Evolutionary conservation across 2,113 vertebrate species (phyloP).

Genomic region (Pygoscelis adeliae): DNA sequence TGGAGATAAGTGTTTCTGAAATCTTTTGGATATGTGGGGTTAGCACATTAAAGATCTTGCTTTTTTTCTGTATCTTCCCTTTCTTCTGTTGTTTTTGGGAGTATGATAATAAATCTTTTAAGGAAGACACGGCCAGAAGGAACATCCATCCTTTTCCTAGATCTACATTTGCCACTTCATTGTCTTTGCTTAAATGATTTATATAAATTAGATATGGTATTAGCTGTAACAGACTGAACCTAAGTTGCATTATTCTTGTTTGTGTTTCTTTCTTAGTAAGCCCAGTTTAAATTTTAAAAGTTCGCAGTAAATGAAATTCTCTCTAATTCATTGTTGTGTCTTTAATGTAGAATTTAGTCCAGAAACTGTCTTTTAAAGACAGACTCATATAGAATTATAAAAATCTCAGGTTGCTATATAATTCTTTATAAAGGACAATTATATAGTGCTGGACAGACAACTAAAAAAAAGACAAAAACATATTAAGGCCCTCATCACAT

Average conservation of each 20-base stretch:
- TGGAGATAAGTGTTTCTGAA: conserved; percentile 2
- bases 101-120: not conserved
- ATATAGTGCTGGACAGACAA: not conserved
- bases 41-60: not conserved
- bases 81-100: not conserved
- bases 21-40: not conserved
- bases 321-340: not conserved
- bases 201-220: not conserved
- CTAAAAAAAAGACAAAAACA: not conserved
- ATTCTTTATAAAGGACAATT: not conserved
- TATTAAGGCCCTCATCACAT: not conserved
- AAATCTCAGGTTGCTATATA: not conserved
- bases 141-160: not conserved
- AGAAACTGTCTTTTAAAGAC: not conserved
- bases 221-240: not conserved
- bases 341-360: not conserved
- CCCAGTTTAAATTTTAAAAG: not conserved
- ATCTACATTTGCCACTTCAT: not conserved
- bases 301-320: not conserved
- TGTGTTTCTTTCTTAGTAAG: not conserved
- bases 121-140: not conserved
- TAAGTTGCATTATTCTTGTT: not conserved
- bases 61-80: not conserved
- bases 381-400: not conserved
- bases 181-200: not conserved